These are phyloP conservation scores for Parascotia fuliginaria DNA, from an alignment of 2,888 invertebrate species.

Conservation along the genomic window DNA sequence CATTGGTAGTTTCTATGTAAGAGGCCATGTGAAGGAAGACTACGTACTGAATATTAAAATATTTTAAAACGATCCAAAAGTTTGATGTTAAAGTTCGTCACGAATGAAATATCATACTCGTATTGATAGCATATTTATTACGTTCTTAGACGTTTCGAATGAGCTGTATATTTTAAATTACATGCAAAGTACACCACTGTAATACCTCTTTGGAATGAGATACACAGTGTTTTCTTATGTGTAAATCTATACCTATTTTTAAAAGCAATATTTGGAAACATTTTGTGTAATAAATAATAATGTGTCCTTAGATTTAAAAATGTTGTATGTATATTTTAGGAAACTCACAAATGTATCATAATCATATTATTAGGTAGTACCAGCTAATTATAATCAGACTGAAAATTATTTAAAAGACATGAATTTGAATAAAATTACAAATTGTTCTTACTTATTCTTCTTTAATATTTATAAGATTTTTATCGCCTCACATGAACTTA, in stretches of 20 bases:
- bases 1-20: no score
- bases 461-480: background rate
- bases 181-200: background rate
- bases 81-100: no score
- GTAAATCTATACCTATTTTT: background rate
- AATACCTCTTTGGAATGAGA: background rate
- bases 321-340: constrained; percentile 5
- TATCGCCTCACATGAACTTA: background rate
- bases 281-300: background rate
- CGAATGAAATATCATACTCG: no score
- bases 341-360: background rate
- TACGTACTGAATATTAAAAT: no score
- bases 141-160: background rate
- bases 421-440: constrained; percentile 1
- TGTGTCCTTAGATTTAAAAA: constrained; percentile 16
- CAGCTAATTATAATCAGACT: constrained; percentile 11
- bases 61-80: no score
- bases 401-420: constrained; percentile 31
- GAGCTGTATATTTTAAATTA: background rate
- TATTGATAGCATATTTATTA: background rate
- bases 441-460: background rate
- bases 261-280: constrained; percentile 3
- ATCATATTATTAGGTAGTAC: background rate
- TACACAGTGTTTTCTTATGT: background rate
- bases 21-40: no score